Conservation (phyloP, 2,888 invertebrate species). For the Deroplatys truncata region DNA sequence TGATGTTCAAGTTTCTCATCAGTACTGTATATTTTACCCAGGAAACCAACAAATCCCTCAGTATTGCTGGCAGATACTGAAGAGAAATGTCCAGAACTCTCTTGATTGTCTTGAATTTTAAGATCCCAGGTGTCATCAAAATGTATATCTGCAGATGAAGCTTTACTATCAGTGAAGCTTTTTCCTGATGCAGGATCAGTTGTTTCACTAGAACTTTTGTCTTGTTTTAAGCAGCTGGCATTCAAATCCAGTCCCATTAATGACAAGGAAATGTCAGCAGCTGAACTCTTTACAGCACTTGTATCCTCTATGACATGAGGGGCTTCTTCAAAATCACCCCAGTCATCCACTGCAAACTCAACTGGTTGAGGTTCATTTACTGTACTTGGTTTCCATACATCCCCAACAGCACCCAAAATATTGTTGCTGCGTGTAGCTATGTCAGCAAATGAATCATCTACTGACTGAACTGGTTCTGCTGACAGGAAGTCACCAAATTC, state of each 20-base stretch:
- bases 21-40: background rate
- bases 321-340: constrained; percentile 19
- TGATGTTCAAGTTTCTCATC: background rate
- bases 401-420: background rate
- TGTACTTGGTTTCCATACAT: background rate
- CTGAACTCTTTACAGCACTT: background rate
- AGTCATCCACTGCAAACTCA: constrained; percentile 23
- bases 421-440: constrained; percentile 13
- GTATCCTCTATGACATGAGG: background rate
- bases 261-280: background rate
- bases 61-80: background rate
- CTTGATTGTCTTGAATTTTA: background rate
- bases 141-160: background rate
- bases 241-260: background rate
- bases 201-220: background rate
- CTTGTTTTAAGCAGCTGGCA: background rate
- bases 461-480: constrained; percentile 36
- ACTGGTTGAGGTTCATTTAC: background rate
- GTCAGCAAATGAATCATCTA: constrained; percentile 31
- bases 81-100: background rate
- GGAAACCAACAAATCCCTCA: background rate
- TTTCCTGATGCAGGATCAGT: background rate
- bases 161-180: background rate
- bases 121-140: background rate
- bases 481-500: constrained; percentile 50